Percentiles rank a stretch among this genome's conserved stretches.
phyloP scores from a whole-genome alignment of 2,888 invertebrate species.

The Tipula unca region DNA sequence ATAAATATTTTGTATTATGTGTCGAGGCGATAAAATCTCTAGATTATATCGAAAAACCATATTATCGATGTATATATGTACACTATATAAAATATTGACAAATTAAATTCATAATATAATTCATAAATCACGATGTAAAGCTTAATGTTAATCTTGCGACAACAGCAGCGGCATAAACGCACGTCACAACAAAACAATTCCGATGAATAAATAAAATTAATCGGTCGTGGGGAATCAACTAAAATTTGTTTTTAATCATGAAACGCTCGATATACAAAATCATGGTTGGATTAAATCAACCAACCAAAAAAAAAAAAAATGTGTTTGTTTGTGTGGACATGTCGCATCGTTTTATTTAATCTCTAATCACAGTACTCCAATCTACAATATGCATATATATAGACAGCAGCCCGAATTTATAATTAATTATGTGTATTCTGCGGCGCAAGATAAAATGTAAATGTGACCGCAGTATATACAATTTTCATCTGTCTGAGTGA shows the following conservation, averaged over 20 bases:
- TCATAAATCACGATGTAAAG: not conserved
- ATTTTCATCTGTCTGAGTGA: no score
- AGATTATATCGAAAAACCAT: not conserved
- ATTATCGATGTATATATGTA: not conserved
- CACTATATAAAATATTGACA: not conserved
- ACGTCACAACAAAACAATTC: not conserved
- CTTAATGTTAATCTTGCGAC: not conserved
- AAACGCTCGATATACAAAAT: not conserved
- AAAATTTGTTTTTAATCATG: not conserved
- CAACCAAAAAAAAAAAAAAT: no score
- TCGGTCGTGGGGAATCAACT: not conserved
- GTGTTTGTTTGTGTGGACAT: no score
- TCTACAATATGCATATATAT: no score
- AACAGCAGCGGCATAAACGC: not conserved
- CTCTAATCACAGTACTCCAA: no score
- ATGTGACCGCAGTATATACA: no score
- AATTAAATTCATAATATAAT: not conserved
- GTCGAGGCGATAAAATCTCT: not conserved
- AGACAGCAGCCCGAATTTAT: no score
- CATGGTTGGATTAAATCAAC: no score
- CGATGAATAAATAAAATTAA: no score
- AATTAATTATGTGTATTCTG: no score
- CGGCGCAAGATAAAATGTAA: no score
- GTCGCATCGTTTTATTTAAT: no score
- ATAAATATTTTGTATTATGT: not conserved